Percentiles rank a stretch among this genome's conserved stretches.
These are phyloP conservation scores for Erynnis tages DNA, from an alignment of 2,888 invertebrate species.

Conservation along the genomic window DNA sequence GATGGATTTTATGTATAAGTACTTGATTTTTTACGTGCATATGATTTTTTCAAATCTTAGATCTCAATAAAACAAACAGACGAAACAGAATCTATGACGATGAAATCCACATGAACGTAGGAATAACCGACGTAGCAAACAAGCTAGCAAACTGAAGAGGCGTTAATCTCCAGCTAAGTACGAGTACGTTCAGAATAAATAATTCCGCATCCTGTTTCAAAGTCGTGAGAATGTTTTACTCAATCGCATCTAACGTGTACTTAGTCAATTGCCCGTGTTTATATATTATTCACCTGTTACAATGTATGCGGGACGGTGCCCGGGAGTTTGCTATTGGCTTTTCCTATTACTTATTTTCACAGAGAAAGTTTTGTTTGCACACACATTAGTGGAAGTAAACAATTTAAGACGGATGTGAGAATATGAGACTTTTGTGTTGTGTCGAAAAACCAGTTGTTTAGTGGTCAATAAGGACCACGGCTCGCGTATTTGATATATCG, in stretches of 20 bases:
- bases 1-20: background rate
- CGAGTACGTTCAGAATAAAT: too few relatives aligned
- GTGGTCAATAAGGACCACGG: too few relatives aligned
- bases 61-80: too few relatives aligned
- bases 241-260: background rate
- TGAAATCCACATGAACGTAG: too few relatives aligned
- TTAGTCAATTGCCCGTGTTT: background rate
- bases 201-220: background rate
- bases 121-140: too few relatives aligned
- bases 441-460: too few relatives aligned
- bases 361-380: background rate
- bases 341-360: background rate
- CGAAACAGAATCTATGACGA: too few relatives aligned
- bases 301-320: background rate
- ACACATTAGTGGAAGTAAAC: background rate
- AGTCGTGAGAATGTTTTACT: background rate
- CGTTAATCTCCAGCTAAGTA: too few relatives aligned
- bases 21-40: too few relatives aligned
- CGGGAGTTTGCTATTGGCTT: background rate
- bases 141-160: too few relatives aligned
- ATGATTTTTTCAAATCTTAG: background rate
- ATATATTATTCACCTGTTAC: constrained; percentile 1
- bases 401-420: background rate
- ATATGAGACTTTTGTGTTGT: background rate
- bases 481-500: too few relatives aligned